Evolutionary conservation across 2,113 vertebrate species (phyloP).

Genomic region (Setophaga coronata): DNA sequence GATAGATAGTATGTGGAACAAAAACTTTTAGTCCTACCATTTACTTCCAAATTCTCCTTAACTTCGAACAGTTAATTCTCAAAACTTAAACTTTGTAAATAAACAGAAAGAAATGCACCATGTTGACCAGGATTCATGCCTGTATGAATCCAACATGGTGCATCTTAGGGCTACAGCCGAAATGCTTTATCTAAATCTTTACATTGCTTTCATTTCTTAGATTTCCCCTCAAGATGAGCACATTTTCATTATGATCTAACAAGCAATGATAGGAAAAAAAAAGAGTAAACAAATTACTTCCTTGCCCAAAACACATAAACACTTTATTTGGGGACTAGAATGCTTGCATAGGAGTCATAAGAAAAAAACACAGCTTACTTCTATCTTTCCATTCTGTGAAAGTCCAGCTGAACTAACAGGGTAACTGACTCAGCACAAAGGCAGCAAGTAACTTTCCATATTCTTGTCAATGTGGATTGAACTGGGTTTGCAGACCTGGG

Average conservation of each 20-base stretch:
- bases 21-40: not conserved
- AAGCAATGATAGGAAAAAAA: not conserved
- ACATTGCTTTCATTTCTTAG: not conserved
- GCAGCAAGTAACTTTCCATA: not conserved
- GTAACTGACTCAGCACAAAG: not conserved
- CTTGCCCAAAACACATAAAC: not conserved
- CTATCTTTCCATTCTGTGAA: not conserved
- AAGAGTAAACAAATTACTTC: not conserved
- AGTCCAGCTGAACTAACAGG: not conserved
- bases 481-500: not conserved
- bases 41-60: not conserved
- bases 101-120: not conserved
- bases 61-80: not conserved
- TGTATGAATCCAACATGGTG: not conserved
- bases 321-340: not conserved
- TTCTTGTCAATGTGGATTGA: not conserved
- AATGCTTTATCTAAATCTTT: not conserved
- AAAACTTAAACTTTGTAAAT: not conserved
- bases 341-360: not conserved
- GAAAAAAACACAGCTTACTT: not conserved
- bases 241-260: not conserved
- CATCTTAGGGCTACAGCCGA: not conserved
- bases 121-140: not conserved
- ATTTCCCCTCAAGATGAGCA: not conserved
- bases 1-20: not conserved